Conservation (phyloP, 2,797 vertebrate genomes). For the Cetoscarus ocellatus region DNA sequence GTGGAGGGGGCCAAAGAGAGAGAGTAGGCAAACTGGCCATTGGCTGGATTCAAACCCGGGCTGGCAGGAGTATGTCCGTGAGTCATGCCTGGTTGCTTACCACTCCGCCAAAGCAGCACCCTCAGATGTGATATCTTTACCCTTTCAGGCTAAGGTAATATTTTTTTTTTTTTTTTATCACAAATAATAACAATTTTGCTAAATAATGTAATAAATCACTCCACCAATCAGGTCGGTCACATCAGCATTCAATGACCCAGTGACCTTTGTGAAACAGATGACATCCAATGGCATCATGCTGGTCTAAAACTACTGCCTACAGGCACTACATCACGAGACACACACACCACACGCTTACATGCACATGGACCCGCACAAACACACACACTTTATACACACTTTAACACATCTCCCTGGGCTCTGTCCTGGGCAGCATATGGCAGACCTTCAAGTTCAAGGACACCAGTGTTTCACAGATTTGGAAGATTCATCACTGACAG, state of each 20-base stretch:
- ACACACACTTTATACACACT: constrained; percentile 13
- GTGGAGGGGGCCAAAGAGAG: too few relatives aligned
- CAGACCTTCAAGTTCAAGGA: constrained; percentile 83
- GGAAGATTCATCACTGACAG: constrained; percentile 82
- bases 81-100: too few relatives aligned
- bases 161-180: too few relatives aligned
- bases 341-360: constrained; percentile 24
- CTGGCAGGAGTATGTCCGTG: too few relatives aligned
- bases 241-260: constrained; percentile 24
- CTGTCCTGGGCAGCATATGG: constrained; percentile 77
- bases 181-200: not conserved
- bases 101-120: too few relatives aligned
- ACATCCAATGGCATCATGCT: constrained; percentile 33
- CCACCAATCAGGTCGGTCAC: not conserved
- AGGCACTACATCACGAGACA: constrained; percentile 32
- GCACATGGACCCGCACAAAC: constrained; percentile 16
- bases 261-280: constrained; percentile 52
- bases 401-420: constrained; percentile 51
- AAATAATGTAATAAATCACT: constrained; percentile 16
- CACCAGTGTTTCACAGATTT: constrained; percentile 77
- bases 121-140: too few relatives aligned
- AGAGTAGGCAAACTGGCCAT: too few relatives aligned
- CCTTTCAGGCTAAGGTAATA: not conserved
- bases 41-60: too few relatives aligned
- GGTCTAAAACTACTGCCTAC: constrained; percentile 34